Evolutionary conservation across 2,113 vertebrate species (phyloP), one percentile per base, ranked within the genome.

Genomic region (Antidorcas marsupialis): DNA sequence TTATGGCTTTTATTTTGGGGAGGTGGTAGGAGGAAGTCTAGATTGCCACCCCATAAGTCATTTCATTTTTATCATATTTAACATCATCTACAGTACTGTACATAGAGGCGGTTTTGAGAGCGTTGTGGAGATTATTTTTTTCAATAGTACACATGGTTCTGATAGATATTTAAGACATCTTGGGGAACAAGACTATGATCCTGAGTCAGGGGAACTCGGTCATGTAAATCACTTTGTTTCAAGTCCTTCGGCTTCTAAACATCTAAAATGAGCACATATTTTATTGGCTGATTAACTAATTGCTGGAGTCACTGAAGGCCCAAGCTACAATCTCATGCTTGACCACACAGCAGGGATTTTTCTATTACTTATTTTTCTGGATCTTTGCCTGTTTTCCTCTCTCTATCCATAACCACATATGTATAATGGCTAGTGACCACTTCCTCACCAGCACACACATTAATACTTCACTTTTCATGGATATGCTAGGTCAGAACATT

Each of bases 121-220:
- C n/a, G 89, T 87, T 79, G 33, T 84, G 36, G 62, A 93, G 62
- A 86, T 79, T 60, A 52, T 28, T 92, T 95, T 95, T 95, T 83
- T 96, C 52, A 91, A 3, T 71, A 78, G 82, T 86, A 82, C 86
- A 91, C 60, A 94, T 89, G 85, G 86, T 86, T 78, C 92, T 91
- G 95, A 87, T 97, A 96, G 95, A 96, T 96, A 95, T 94, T 97
- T 91, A 95, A 97, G 89, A 52, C 21, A 39, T 94, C 88, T 93
- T 83, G n/a, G 76, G 57, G 88, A 93, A 87, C n/a, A 89, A 84
- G 79, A 82, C 27, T 50, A 79, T 64, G 60, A 94, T 96, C 43
- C 50, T 79, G 88, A 90, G 84, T 91, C 43, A 95, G 25, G 93
- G 85, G 71, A 94, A 89, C 89, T 55, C 76, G 39, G 43, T 87